phyloP scores from a whole-genome alignment of 2,113 vertebrate species.

The Pholis gunnellus region DNA sequence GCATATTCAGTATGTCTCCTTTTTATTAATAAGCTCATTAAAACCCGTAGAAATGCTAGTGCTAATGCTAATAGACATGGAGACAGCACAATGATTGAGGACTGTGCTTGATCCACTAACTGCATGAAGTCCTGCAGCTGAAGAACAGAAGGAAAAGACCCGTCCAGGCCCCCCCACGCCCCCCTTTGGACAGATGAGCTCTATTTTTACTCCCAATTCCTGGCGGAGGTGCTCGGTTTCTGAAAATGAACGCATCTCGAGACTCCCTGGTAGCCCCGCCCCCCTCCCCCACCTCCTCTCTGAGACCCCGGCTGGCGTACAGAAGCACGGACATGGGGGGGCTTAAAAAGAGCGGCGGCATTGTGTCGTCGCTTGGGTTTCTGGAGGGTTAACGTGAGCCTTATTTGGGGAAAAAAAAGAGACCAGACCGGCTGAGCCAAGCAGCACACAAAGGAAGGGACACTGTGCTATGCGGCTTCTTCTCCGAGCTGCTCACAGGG shows the following conservation, averaged over 20 bases:
- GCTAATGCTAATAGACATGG: background rate
- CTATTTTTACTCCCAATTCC: slow-evolving; percentile 81
- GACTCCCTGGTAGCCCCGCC: slow-evolving; percentile 42
- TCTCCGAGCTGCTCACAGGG: background rate
- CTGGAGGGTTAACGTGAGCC: slow-evolving; percentile 47
- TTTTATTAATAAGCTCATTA: background rate
- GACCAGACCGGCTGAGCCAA: slow-evolving; percentile 13
- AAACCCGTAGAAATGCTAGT: background rate
- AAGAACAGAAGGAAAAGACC: background rate
- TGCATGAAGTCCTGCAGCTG: background rate
- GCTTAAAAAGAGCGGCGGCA: slow-evolving; percentile 72
- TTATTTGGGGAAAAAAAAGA: slow-evolving; percentile 79
- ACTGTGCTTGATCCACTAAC: background rate
- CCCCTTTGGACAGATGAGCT: slow-evolving; percentile 78
- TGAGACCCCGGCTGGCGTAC: slow-evolving; percentile 27
- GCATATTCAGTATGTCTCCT: background rate
- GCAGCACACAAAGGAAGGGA: background rate
- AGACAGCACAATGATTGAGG: background rate
- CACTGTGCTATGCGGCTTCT: background rate
- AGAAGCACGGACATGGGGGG: slow-evolving; percentile 34
- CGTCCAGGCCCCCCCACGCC: slow-evolving; percentile 52
- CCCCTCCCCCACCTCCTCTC: background rate
- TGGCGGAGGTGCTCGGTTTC: slow-evolving; percentile 79
- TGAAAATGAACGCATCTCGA: slow-evolving; percentile 52
- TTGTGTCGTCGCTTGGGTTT: slow-evolving; percentile 58